These are phyloP conservation scores for Anastrepha ludens DNA, from an alignment of 1,140 invertebrate genomes.

Conservation along the genomic window DNA sequence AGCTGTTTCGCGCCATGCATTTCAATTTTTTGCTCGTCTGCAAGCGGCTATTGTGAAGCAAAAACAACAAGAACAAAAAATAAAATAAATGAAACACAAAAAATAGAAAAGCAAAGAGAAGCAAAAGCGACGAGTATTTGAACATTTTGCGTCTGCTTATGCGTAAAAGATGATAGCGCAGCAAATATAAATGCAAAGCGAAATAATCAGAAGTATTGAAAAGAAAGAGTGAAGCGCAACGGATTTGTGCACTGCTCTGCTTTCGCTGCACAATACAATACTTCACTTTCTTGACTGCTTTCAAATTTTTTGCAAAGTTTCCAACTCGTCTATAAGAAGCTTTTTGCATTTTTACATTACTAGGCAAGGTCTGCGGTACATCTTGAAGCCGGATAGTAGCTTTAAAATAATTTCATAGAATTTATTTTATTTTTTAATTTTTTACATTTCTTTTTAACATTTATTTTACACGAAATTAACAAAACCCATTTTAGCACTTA, in stretches of 20 bases:
- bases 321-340: too few species aligned
- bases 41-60: slow-evolving; percentile 14
- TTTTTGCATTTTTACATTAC: too few species aligned
- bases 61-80: neutral
- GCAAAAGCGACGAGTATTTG: neutral
- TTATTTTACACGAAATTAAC: neutral
- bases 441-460: neutral
- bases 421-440: neutral
- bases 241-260: slow-evolving; percentile 18
- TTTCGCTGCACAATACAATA: slow-evolving; percentile 22
- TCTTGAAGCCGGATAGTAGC: neutral
- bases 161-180: slow-evolving; percentile 49
- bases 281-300: neutral
- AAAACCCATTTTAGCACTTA: neutral
- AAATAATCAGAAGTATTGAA: slow-evolving; percentile 25
- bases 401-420: neutral
- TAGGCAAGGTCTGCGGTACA: too few species aligned
- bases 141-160: slow-evolving; percentile 45
- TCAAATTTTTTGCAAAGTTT: neutral
- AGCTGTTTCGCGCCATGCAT: neutral
- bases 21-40: slow-evolving; percentile 7
- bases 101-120: neutral
- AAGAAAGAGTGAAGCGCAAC: neutral
- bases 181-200: slow-evolving; percentile 22
- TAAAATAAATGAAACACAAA: neutral